Percentiles rank a stretch among this genome's conserved stretches.
phyloP scores from a whole-genome alignment of 35 echinoderm and acorn worm species.

The Strongylocentrotus purpuratus region DNA sequence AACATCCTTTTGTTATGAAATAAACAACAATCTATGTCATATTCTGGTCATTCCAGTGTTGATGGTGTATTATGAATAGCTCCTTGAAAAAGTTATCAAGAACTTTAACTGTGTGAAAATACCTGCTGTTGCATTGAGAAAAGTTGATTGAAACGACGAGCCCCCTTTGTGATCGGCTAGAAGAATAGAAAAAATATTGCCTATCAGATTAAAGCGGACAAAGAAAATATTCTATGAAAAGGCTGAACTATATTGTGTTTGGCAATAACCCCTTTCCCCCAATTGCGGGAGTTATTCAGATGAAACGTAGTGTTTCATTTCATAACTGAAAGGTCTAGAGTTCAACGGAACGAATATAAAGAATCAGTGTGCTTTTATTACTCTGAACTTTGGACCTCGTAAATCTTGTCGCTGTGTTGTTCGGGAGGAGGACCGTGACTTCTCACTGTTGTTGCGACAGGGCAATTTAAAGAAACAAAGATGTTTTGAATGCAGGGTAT shows the following conservation, averaged over 20 bases:
- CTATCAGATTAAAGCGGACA: not conserved
- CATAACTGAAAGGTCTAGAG: conserved; percentile 16
- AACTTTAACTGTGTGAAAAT: conserved; percentile 13
- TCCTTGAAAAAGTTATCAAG: not conserved
- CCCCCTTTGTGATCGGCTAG: not conserved
- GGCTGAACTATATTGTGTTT: conserved; percentile 17
- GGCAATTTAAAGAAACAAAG: conserved; percentile 12
- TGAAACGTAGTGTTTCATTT: conserved; percentile 12
- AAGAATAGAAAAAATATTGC: conserved; percentile 13
- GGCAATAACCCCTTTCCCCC: conserved; percentile 7
- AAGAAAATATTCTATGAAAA: conserved; percentile 6
- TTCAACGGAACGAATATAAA: not conserved
- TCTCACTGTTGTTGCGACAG: not conserved
- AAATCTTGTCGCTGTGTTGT: not conserved
- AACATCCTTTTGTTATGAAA: not conserved
- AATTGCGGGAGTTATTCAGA: not conserved
- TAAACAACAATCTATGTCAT: not conserved
- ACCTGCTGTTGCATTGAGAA: not conserved
- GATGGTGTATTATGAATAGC: not conserved
- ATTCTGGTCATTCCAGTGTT: not conserved
- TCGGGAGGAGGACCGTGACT: not conserved
- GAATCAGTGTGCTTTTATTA: conserved; percentile 8
- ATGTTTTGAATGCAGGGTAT: not conserved
- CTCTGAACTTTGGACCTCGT: not conserved
- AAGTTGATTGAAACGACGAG: not conserved